Evolutionary conservation across 2,888 invertebrate genomes (phyloP), one percentile per base, ranked within the genome.

Genomic region (Eristalis tenax): DNA sequence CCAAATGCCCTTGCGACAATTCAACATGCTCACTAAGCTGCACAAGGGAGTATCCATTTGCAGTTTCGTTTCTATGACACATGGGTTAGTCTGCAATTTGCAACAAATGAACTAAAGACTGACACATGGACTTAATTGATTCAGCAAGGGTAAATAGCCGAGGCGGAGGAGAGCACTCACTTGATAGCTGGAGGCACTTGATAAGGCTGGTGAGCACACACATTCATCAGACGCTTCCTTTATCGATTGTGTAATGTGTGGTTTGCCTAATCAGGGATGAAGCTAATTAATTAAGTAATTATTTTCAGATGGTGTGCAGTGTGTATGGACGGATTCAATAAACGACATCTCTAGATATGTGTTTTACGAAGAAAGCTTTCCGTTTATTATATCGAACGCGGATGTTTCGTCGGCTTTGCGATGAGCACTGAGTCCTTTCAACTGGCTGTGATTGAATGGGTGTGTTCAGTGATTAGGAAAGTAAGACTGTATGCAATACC

Each of bases 191-290:
- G 4, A n/a, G 15, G 6, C 43, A 43, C n/a, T 43, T n/a, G 50
- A 50, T 50, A 18, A 50, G 18, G 50, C 18, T n/a, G 50, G 6
- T 18, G 18, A n/a, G 50, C 50, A 50, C 6, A 63, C 63, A 50
- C 63, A 56, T 38, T 15, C 18, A 40, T 28, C 56, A 69, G 56
- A 64, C 50, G 43, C 15, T 64, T 4, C 35, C 15, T 50, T 66
- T 61, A 61, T 68, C 65, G 35, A 50, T 73, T 73, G 61, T 38
- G 35, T 56, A 80, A 61, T 18, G 61, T 43, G 65, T 40, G 59
- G 2, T n/a, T 28, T 73, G 26, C 15, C 59, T 63, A 63, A 73
- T 40, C 22, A 22, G 63, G 64, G 43, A n/a, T 40, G 26, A 43
- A 18, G 22, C 28, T 43, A 73, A 50, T 73, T 73, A 73, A 73